Percentiles rank a stretch among this genome's conserved stretches.
These are phyloP conservation scores for Zosterops pallidus DNA, from an alignment of 2,113 vertebrate genomes.

Conservation along the genomic window DNA sequence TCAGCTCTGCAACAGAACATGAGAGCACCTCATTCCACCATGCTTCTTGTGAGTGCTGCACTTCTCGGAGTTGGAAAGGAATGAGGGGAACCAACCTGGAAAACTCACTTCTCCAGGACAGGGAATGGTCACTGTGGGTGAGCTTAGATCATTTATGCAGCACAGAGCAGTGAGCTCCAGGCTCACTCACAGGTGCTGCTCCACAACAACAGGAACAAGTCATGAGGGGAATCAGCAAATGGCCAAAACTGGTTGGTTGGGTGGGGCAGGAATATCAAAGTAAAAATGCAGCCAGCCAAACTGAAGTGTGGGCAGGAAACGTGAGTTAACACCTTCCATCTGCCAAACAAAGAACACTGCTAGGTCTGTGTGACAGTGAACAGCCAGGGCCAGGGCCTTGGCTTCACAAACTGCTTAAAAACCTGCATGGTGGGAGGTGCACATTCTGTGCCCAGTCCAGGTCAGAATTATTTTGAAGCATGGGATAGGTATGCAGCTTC, in stretches of 20 bases:
- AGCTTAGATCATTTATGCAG: not conserved
- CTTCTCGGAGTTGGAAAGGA: not conserved
- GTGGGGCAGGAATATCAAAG: not conserved
- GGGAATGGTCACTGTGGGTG: not conserved
- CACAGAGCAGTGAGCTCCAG: not conserved
- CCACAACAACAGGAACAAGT: not conserved
- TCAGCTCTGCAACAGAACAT: not conserved
- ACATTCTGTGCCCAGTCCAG: not conserved
- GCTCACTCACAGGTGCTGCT: not conserved
- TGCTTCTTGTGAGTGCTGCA: not conserved
- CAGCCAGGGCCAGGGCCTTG: not conserved
- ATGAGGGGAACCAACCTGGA: not conserved
- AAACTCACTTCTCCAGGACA: not conserved
- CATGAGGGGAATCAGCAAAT: not conserved
- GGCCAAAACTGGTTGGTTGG: not conserved
- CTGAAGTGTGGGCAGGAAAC: not conserved
- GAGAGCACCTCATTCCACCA: not conserved
- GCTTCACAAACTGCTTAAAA: not conserved
- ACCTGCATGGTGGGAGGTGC: not conserved
- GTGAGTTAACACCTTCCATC: not conserved
- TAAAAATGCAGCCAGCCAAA: not conserved
- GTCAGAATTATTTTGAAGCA: not conserved
- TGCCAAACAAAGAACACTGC: constrained; percentile 9
- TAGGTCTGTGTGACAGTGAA: not conserved
- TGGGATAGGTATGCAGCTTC: not conserved